Conservation (phyloP, 2,113 vertebrate genomes). For the Columba janthina region DNA sequence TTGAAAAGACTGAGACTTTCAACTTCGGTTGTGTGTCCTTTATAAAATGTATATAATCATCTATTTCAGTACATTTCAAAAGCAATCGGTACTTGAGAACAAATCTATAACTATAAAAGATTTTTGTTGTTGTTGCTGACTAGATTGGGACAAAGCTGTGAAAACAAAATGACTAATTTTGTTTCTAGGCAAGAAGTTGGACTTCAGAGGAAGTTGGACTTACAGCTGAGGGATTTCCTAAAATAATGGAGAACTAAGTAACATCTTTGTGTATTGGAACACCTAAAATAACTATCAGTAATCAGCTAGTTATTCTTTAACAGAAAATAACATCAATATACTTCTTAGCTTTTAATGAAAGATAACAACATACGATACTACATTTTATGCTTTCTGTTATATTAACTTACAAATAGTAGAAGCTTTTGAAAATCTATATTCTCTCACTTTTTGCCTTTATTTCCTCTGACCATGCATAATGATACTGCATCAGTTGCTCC, state of each 20-base stretch:
- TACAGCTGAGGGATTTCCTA: background rate
- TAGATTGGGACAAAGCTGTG: background rate
- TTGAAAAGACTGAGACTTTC: background rate
- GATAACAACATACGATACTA: background rate
- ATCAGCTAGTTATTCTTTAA: background rate
- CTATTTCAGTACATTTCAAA: background rate
- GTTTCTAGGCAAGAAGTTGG: background rate
- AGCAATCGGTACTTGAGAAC: background rate
- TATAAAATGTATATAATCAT: background rate
- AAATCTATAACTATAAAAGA: background rate
- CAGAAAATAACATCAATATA: background rate
- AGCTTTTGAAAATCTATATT: background rate
- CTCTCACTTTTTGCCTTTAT: background rate
- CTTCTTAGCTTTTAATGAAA: background rate
- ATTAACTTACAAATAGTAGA: background rate
- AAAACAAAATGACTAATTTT: background rate
- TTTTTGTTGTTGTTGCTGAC: background rate
- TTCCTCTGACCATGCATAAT: background rate
- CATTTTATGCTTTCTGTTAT: background rate
- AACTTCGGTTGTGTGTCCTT: background rate
- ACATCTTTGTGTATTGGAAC: background rate
- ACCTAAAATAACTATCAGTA: background rate
- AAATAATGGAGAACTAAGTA: background rate
- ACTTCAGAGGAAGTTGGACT: background rate
- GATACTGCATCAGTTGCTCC: background rate